phyloP scores from a whole-genome alignment of 2,888 invertebrate genomes.

The Electrophaes corylata region DNA sequence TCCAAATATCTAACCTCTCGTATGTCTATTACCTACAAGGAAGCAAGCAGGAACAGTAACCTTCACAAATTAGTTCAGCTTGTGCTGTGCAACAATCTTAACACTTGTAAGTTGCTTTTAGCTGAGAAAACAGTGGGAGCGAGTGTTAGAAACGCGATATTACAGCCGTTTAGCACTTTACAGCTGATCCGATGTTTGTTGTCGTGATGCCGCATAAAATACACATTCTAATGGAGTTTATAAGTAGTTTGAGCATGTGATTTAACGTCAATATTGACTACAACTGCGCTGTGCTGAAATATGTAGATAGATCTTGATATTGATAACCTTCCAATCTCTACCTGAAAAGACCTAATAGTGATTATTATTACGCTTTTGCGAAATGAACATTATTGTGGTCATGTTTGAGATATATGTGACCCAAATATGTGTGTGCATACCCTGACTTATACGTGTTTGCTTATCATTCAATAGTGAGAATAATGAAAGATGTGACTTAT shows the following conservation, averaged over 20 bases:
- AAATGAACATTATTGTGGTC: no score
- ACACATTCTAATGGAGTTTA: constrained; percentile 10
- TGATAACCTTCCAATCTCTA: no score
- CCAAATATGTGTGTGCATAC: no score
- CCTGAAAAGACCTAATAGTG: no score
- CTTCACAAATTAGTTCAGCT: background rate
- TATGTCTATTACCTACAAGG: no score
- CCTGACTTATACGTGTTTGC: no score
- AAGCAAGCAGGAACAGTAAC: no score
- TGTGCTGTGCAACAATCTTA: constrained; percentile 31
- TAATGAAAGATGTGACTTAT: background rate
- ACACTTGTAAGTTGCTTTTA: constrained; percentile 65
- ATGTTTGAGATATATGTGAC: no score
- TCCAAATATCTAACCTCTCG: no score
- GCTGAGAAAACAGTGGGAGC: constrained; percentile 70
- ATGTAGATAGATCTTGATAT: background rate
- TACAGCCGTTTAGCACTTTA: constrained; percentile 46
- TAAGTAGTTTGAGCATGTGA: background rate
- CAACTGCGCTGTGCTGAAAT: background rate
- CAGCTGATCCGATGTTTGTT: constrained; percentile 41
- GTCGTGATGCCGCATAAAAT: constrained; percentile 28
- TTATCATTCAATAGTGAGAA: no score
- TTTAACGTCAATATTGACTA: background rate
- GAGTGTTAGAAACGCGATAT: constrained; percentile 59
- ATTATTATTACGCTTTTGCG: no score